A percentile compares a stretch with the other conserved stretches of the same genome.
Conservation (phyloP, 2,888 invertebrate species). For the Blomia tropicalis region DNA sequence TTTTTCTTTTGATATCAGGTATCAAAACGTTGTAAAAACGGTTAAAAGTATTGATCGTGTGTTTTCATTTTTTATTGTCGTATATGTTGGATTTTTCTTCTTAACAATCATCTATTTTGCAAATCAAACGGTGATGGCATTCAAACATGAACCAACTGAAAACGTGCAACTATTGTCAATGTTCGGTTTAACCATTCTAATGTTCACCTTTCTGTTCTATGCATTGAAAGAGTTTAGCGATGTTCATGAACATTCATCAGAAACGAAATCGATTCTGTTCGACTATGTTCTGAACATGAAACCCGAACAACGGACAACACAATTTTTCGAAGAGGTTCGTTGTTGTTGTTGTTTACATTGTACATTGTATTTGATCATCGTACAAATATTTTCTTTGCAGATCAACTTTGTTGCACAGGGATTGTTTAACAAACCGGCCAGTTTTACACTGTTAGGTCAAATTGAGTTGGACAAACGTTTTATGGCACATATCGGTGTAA, state of each 20-base stretch:
- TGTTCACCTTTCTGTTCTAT: slow-evolving; percentile 18
- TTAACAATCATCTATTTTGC: slow-evolving; percentile 14
- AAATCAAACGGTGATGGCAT: background rate
- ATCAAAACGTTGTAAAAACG: slow-evolving; percentile 2
- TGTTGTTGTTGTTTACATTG: slow-evolving; percentile 9
- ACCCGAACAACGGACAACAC: slow-evolving; percentile 16
- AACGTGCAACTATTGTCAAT: background rate
- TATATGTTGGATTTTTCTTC: slow-evolving; percentile 17
- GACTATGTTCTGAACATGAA: slow-evolving; percentile 11
- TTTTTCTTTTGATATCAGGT: slow-evolving; percentile 12
- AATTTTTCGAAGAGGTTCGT: slow-evolving; percentile 23
- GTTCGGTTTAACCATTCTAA: background rate
- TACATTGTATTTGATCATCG: background rate
- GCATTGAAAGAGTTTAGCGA: slow-evolving; percentile 19
- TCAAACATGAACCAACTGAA: background rate
- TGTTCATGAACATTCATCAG: slow-evolving; percentile 12
- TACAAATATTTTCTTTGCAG: slow-evolving; percentile 4
- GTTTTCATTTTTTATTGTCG: slow-evolving; percentile 16
- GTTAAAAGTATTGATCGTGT: slow-evolving; percentile 17
- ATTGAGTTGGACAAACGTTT: slow-evolving; percentile 17
- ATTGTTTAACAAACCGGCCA: slow-evolving; percentile 4
- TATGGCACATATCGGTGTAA: slow-evolving; percentile 11
- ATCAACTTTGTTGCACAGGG: slow-evolving; percentile 17
- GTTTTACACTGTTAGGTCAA: slow-evolving; percentile 17
- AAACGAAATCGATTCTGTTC: slow-evolving; percentile 20